These are phyloP conservation scores for Drosophila robusta DNA, from an alignment of 2,888 invertebrate species.

Conservation along the genomic window DNA sequence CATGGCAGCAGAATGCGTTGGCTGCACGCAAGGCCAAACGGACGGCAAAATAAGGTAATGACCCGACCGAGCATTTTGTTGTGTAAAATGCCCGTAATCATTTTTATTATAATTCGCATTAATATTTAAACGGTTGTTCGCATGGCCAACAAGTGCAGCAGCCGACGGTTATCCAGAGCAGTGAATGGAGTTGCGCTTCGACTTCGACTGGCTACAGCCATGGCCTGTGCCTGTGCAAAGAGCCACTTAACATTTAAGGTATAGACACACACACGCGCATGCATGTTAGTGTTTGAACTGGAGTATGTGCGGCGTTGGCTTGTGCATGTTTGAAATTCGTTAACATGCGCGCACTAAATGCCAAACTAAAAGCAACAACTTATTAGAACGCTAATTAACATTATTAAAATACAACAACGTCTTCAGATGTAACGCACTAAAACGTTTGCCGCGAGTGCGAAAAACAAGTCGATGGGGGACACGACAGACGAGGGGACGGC, in stretches of 20 bases:
- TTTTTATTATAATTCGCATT: constrained; percentile 62
- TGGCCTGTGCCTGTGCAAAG: neutral
- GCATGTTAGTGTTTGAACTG: neutral
- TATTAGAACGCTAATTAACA: constrained; percentile 78
- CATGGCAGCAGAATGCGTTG: constrained; percentile 47
- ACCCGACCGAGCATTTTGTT: constrained; percentile 56
- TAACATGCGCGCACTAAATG: constrained; percentile 48
- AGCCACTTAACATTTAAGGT: constrained; percentile 50
- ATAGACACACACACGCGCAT: neutral
- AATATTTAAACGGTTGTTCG: constrained; percentile 58
- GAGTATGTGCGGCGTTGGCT: neutral
- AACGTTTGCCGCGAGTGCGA: constrained; percentile 44
- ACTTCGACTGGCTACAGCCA: constrained; percentile 11
- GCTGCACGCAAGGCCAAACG: constrained; percentile 49
- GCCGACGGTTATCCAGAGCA: too few species aligned
- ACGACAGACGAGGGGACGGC: neutral
- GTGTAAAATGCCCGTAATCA: constrained; percentile 59
- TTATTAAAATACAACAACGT: constrained; percentile 70
- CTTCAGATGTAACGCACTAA: constrained; percentile 30
- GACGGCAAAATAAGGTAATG: neutral
- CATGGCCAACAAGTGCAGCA: constrained; percentile 27
- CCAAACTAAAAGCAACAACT: constrained; percentile 71
- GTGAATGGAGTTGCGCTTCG: neutral
- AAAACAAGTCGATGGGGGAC: constrained; percentile 12
- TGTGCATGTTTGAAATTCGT: constrained; percentile 64